Conservation (phyloP, 2,113 vertebrate species). For the Archilochus colubris region DNA sequence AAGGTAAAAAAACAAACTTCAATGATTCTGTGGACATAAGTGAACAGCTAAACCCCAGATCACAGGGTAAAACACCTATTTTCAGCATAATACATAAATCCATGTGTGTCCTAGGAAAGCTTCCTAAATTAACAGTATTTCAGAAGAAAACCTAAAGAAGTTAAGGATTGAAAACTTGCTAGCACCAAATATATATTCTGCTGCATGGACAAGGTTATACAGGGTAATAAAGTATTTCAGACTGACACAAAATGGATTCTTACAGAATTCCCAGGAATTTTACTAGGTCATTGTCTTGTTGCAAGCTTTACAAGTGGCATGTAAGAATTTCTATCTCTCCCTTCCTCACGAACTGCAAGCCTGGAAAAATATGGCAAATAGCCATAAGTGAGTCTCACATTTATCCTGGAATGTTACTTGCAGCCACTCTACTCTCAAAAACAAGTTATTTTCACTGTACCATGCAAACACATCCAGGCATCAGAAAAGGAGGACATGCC, state of each 20-base stretch:
- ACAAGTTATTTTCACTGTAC: neutral
- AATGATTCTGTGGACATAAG: neutral
- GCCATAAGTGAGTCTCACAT: neutral
- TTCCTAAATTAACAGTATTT: neutral
- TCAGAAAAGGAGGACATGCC: neutral
- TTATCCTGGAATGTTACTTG: constrained; percentile 7
- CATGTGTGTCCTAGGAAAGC: neutral
- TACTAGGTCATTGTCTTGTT: neutral
- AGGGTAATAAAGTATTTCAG: neutral
- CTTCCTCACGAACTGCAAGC: neutral
- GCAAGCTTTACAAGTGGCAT: neutral
- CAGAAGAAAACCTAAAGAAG: neutral
- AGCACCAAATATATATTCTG: neutral
- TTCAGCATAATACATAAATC: neutral
- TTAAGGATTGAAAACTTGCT: neutral
- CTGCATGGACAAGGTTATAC: neutral
- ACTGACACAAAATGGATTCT: neutral
- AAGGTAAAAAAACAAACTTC: neutral
- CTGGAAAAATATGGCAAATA: neutral
- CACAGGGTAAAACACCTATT: neutral
- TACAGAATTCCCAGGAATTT: neutral
- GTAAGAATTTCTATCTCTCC: neutral
- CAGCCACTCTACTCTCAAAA: constrained; percentile 14
- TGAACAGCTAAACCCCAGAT: neutral
- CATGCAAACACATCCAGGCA: neutral